Conservation (phyloP, 2,888 invertebrate genomes). For the Linnaemya tessellans region DNA sequence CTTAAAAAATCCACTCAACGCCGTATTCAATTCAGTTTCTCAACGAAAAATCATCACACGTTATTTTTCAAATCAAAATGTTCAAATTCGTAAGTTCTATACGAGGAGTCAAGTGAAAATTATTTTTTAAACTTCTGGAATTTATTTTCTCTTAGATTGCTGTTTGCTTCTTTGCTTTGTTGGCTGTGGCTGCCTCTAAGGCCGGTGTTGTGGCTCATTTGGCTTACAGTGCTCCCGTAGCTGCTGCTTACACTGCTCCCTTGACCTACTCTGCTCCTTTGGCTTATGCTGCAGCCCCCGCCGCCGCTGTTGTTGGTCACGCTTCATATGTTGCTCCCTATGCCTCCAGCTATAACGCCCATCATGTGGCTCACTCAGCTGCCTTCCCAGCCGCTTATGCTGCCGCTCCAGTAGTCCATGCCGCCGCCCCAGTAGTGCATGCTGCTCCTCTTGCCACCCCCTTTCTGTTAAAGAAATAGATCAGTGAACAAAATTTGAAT, state of each 20-base stretch:
- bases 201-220: slow-evolving; percentile 73
- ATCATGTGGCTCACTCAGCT: slow-evolving; percentile 79
- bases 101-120: too few species aligned
- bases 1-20: too few species aligned
- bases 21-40: too few species aligned
- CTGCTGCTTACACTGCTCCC: slow-evolving; percentile 71
- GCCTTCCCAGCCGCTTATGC: slow-evolving; percentile 79
- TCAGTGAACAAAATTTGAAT: slow-evolving; percentile 24
- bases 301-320: slow-evolving; percentile 78
- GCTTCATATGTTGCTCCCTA: slow-evolving; percentile 80
- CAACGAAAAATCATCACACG: too few species aligned
- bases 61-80: too few species aligned
- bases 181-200: slow-evolving; percentile 74
- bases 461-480: slow-evolving; percentile 58
- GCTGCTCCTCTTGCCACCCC: slow-evolving; percentile 67
- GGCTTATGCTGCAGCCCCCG: slow-evolving; percentile 66
- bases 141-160: slow-evolving; percentile 73
- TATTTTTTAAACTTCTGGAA: not conserved
- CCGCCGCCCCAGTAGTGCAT: slow-evolving; percentile 66
- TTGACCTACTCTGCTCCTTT: slow-evolving; percentile 67
- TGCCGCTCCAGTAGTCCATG: slow-evolving; percentile 62
- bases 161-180: slow-evolving; percentile 78
- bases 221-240: slow-evolving; percentile 65
- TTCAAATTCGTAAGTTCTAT: slow-evolving; percentile 79
- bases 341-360: slow-evolving; percentile 78